Evolutionary conservation across 2,113 vertebrate species (phyloP).

Genomic region (Vimba vimba): DNA sequence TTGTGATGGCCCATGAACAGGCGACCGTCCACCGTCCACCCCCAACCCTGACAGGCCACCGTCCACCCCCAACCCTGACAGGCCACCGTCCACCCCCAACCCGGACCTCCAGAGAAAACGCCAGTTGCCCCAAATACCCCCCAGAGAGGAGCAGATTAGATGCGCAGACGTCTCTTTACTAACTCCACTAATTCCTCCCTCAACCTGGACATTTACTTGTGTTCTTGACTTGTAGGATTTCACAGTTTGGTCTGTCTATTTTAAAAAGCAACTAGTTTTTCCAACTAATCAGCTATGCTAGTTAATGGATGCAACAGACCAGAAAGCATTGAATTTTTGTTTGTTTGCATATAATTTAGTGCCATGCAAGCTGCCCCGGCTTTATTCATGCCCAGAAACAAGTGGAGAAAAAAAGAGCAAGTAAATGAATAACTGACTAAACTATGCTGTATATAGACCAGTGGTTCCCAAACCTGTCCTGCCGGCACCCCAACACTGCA

Average conservation of each 20-base stretch:
- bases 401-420: too few relatives aligned
- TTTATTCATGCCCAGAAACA: too few relatives aligned
- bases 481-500: too few relatives aligned
- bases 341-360: too few relatives aligned
- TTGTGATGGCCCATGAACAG: not conserved
- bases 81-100: too few relatives aligned
- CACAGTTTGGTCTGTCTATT: not conserved
- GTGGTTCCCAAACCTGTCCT: too few relatives aligned
- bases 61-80: not conserved
- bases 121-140: conserved; percentile 10
- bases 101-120: not conserved
- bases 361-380: too few relatives aligned
- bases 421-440: too few relatives aligned
- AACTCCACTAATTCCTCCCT: not conserved
- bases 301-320: not conserved
- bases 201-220: not conserved
- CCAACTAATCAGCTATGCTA: not conserved
- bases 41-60: not conserved
- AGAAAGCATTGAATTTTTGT: not conserved
- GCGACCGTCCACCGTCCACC: not conserved
- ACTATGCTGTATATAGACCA: too few relatives aligned
- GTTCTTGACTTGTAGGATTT: not conserved
- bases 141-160: not conserved
- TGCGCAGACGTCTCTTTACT: not conserved
- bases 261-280: not conserved